phyloP scores from a whole-genome alignment of 2,888 invertebrate species.

The Gibbula magus region DNA sequence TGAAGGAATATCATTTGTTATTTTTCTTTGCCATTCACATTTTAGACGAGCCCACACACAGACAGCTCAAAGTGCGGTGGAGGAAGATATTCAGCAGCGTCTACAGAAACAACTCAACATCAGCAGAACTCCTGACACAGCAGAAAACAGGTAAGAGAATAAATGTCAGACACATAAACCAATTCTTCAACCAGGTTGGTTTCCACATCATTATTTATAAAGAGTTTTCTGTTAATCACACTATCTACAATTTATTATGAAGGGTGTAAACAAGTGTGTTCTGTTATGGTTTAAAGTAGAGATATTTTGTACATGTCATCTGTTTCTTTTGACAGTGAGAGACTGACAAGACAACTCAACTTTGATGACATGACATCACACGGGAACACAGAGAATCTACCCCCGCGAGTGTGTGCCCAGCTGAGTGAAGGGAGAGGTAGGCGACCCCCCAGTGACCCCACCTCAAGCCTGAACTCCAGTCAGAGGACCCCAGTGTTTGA shows the following conservation, averaged over 20 bases:
- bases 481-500: slow-evolving; percentile 37
- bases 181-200: too few species aligned
- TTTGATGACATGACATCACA: slow-evolving; percentile 43
- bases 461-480: slow-evolving; percentile 34
- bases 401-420: slow-evolving; percentile 15
- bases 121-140: slow-evolving; percentile 22
- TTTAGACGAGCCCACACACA: slow-evolving; percentile 41
- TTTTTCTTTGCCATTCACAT: neutral
- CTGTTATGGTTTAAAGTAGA: neutral
- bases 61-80: slow-evolving; percentile 44
- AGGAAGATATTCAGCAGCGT: slow-evolving; percentile 47
- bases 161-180: too few species aligned
- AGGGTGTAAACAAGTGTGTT: neutral
- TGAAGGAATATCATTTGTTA: too few species aligned
- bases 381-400: slow-evolving; percentile 41
- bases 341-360: slow-evolving; percentile 35
- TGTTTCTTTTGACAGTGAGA: neutral
- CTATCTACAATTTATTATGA: too few species aligned
- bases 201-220: too few species aligned
- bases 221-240: too few species aligned
- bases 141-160: slow-evolving; percentile 6
- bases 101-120: slow-evolving; percentile 42
- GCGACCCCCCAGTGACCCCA: neutral
- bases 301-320: neutral
- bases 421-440: neutral